Base-by-base conservation (phyloP, 35 echinoderm and acorn worm genomes). In the Strongylocentrotus purpuratus region DNA sequence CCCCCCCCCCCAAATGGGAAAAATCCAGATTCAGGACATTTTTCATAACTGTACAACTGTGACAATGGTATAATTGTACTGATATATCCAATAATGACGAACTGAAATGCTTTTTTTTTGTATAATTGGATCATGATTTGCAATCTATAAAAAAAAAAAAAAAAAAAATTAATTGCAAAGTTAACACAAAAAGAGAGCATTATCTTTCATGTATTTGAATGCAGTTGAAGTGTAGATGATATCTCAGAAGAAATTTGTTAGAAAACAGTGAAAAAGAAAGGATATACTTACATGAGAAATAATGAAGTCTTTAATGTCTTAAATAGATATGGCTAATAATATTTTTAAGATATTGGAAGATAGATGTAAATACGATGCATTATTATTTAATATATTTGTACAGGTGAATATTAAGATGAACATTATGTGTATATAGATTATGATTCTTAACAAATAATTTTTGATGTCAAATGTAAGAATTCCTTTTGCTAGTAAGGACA, bases 361-460 rank as follows among this genome's bases (percentile, higher is more conserved):
- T n/a, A 78, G 65, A 78, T 78, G 65, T 78, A 70, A 70, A 70
- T 70, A 70, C 61, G 22, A 22, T 70, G 61, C 61, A 70, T 70
- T 70, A 78, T 78, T 78, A 78, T 78, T 78, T 78, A 78, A 78
- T 78, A 78, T 78, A 78, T 78, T 78, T 78, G 65, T 78, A 78
- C 65, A 78, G 65, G 5, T 78, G 20, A 78, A 78, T 78, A 78
- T 78, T 78, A 78, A 78, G 22, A 28, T 78, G 65, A 78, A 78
- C n/a, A n/a, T 78, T 78, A 78, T 78, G 22, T 78, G 65, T 78
- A 78, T 78, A 78, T 78, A n/a, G 25, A 78, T 78, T 78, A 78
- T 78, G 65, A 8, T 78, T 9, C 65, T n/a, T 14, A 5, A 59
- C 11, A 59, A 78, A 78, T 8, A 78, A n/a, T 5, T 78, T 4